Percentiles rank a stretch among this genome's conserved stretches.
phyloP scores from a whole-genome alignment of 2,888 invertebrate genomes.

The Ophion ventricosus region DNA sequence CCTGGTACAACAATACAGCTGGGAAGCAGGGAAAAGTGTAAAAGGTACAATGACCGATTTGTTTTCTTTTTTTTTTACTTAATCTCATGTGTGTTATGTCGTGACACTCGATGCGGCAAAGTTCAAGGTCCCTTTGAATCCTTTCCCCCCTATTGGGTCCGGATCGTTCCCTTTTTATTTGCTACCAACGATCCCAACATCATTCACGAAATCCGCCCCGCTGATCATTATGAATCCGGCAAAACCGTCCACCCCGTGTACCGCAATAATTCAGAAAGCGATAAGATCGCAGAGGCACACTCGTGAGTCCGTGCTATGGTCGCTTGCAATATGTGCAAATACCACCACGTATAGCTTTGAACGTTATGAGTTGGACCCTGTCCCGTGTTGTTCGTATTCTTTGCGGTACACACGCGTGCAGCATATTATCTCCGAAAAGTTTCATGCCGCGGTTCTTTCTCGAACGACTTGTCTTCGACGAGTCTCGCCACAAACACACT shows the following conservation, averaged over 20 bases:
- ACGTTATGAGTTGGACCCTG: constrained; percentile 51
- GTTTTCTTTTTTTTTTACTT: background rate
- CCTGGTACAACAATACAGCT: constrained; percentile 87
- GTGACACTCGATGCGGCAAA: constrained; percentile 3
- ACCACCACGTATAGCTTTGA: constrained; percentile 55
- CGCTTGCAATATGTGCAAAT: constrained; percentile 59
- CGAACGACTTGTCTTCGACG: constrained; percentile 30
- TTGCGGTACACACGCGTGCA: constrained; percentile 41
- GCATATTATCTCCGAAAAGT: constrained; percentile 31
- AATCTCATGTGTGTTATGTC: constrained; percentile 1
- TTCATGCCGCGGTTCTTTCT: constrained; percentile 3
- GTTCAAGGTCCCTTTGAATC: constrained; percentile 46
- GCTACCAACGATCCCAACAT: constrained; percentile 55
- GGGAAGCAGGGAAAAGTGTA: constrained; percentile 85
- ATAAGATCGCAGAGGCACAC: constrained; percentile 67
- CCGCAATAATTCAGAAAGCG: constrained; percentile 66
- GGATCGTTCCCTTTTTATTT: constrained; percentile 41
- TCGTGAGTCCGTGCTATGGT: constrained; percentile 33
- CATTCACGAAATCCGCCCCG: constrained; percentile 67
- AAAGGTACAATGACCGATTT: constrained; percentile 84
- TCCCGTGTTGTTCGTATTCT: constrained; percentile 22
- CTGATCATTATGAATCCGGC: constrained; percentile 67
- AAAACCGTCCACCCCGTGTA: constrained; percentile 58
- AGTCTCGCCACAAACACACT: constrained; percentile 40
- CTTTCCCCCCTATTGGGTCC: constrained; percentile 39